Conservation (phyloP, 2,113 vertebrate genomes). For the Mormoops blainvillei region DNA sequence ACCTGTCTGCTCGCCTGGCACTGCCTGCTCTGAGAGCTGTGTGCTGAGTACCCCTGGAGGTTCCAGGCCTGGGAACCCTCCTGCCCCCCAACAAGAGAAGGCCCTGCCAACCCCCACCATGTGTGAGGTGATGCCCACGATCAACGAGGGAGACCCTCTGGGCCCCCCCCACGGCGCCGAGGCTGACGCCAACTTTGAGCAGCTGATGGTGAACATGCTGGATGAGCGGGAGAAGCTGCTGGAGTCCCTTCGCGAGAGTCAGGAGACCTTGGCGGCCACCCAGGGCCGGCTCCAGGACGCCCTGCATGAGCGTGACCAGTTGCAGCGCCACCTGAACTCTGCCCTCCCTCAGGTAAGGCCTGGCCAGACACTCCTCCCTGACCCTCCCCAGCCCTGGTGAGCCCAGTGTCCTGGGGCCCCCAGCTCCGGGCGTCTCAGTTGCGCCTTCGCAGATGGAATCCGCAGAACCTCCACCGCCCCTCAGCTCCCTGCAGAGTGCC, state of each 20-base stretch:
- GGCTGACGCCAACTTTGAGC: conserved; percentile 95
- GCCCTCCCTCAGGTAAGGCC: conserved; percentile 93
- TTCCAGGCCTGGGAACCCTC: conserved; percentile 42
- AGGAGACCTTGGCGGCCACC: conserved; percentile 90
- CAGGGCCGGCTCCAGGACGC: conserved; percentile 94
- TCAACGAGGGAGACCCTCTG: conserved; percentile 94
- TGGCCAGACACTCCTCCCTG: no score
- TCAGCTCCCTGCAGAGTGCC: not conserved
- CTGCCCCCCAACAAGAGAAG: conserved; percentile 27
- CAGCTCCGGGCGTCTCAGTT: not conserved
- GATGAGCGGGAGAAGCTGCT: conserved; percentile 97
- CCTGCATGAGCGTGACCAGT: conserved; percentile 93
- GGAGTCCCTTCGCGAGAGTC: conserved; percentile 94
- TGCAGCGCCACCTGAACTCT: conserved; percentile 95
- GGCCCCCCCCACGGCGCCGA: conserved; percentile 88
- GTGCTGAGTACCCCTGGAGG: not conserved
- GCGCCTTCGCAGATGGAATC: not conserved
- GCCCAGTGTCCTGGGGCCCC: not conserved
- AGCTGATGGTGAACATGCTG: conserved; percentile 99
- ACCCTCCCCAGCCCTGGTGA: not conserved
- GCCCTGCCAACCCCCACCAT: conserved; percentile 81
- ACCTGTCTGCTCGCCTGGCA: not conserved
- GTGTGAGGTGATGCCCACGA: conserved; percentile 99
- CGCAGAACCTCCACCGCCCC: not conserved
- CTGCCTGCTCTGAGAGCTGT: conserved; percentile 25